These are phyloP conservation scores for Scaptomyza graminum DNA, from an alignment of 1,140 invertebrate genomes.

Conservation along the genomic window DNA sequence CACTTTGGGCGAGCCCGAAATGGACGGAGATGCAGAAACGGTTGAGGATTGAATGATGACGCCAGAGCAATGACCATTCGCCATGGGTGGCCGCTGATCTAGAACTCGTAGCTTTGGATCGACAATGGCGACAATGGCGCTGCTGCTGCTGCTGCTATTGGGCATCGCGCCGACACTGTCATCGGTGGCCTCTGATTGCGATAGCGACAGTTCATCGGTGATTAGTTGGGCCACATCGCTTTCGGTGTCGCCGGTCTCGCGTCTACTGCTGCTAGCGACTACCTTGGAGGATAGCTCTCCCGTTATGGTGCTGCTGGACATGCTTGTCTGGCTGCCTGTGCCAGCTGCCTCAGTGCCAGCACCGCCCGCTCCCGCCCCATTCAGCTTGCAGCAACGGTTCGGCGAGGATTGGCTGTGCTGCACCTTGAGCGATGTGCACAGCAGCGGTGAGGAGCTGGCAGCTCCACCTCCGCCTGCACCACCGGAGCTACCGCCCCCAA, in stretches of 20 bases:
- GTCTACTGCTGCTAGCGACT: conserved; percentile 76
- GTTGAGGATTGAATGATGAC: conserved; percentile 1
- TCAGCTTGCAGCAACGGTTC: conserved; percentile 80
- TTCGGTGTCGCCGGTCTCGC: conserved; percentile 79
- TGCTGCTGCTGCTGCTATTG: conserved; percentile 75
- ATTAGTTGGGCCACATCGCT: conserved; percentile 81
- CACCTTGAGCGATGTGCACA: conserved; percentile 81
- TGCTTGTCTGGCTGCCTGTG: conserved; percentile 71
- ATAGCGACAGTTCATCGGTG: conserved; percentile 77
- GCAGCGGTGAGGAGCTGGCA: conserved; percentile 39
- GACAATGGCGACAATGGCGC: conserved; percentile 35
- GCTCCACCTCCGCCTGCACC: conserved; percentile 4
- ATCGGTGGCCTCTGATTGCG: conserved; percentile 82
- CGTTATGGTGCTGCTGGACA: conserved; percentile 79
- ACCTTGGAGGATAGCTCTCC: conserved; percentile 72
- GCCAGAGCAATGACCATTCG: conserved; percentile 68
- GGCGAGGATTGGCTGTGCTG: conserved; percentile 83
- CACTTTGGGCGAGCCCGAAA: conserved; percentile 42
- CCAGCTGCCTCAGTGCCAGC: conserved; percentile 21
- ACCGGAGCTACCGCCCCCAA: conserved; percentile 5
- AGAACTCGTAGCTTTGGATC: conserved; percentile 67
- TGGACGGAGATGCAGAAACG: background rate
- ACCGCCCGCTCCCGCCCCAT: conserved; percentile 42
- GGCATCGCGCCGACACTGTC: conserved; percentile 74
- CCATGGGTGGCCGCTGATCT: conserved; percentile 47